Evolutionary conservation across 2,888 invertebrate species (phyloP).

Genomic region (Lypha dubia): DNA sequence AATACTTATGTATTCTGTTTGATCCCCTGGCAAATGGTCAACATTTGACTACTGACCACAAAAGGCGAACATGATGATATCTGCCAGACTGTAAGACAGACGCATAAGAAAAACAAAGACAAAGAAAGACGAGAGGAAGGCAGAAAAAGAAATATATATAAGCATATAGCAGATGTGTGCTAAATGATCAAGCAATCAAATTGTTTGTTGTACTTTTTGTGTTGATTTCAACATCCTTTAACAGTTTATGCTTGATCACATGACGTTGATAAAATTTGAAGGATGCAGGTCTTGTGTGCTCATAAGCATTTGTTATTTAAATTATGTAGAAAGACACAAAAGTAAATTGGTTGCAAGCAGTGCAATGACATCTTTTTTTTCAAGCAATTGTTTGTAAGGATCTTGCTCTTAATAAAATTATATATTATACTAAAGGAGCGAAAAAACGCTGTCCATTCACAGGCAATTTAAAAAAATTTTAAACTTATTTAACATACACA

Average conservation of each 20-base stretch:
- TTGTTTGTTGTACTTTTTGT: constrained; percentile 21
- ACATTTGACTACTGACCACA: constrained; percentile 61
- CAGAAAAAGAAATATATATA: background rate
- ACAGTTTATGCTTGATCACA: constrained; percentile 54
- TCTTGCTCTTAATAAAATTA: too few relatives aligned
- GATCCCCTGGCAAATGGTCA: constrained; percentile 58
- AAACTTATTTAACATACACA: too few relatives aligned
- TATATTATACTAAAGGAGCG: too few relatives aligned
- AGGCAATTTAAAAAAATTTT: too few relatives aligned
- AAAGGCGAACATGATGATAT: constrained; percentile 62
- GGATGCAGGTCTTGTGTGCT: constrained; percentile 5
- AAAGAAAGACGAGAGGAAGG: background rate
- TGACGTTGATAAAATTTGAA: constrained; percentile 52
- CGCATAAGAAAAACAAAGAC: constrained; percentile 3
- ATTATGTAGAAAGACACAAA: background rate
- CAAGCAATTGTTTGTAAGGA: too few relatives aligned
- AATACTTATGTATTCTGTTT: constrained; percentile 5
- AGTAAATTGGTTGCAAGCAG: background rate
- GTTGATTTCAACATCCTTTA: constrained; percentile 44
- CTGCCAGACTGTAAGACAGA: constrained; percentile 44
- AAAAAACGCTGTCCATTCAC: too few relatives aligned
- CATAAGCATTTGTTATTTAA: background rate
- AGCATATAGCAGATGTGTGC: constrained; percentile 39
- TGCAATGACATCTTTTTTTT: background rate
- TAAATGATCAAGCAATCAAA: constrained; percentile 46